A percentile compares a stretch with the other conserved stretches of the same genome.
Evolutionary conservation across 1,140 invertebrate genomes (phyloP).

Genomic region (Lerema accius): DNA sequence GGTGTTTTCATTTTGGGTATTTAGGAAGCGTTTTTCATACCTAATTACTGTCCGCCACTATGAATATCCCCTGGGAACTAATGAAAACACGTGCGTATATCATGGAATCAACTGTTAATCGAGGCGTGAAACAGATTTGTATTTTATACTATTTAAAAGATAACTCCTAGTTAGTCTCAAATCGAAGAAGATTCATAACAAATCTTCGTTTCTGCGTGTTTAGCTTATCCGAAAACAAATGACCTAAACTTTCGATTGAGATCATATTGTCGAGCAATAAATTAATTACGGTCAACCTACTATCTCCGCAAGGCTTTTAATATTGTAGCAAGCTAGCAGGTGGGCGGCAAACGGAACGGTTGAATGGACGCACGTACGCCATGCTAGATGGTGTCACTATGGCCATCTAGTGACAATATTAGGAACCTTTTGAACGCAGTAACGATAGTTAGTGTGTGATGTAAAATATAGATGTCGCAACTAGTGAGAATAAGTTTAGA

Average conservation of each 20-base stretch:
- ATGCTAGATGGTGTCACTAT: background rate
- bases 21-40: too few species aligned
- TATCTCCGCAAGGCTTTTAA: conserved; percentile 16
- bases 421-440: background rate
- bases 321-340: conserved; percentile 24
- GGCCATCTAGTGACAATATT: conserved; percentile 19
- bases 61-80: too few species aligned
- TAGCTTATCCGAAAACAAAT: conserved; percentile 13
- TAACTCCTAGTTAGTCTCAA: too few species aligned
- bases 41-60: too few species aligned
- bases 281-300: conserved; percentile 26
- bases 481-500: too few species aligned
- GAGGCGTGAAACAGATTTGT: too few species aligned
- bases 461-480: too few species aligned
- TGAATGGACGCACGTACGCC: background rate
- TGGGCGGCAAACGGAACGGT: conserved; percentile 4
- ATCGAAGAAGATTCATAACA: background rate
- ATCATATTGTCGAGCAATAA: conserved; percentile 26
- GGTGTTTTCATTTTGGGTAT: too few species aligned
- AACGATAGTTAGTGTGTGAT: background rate
- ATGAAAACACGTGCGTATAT: too few species aligned
- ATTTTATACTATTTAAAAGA: too few species aligned
- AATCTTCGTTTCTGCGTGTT: background rate
- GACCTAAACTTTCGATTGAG: conserved; percentile 16
- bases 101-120: too few species aligned